These are phyloP conservation scores for Drosophila leonis DNA, from an alignment of 2,888 invertebrate genomes.

Conservation along the genomic window DNA sequence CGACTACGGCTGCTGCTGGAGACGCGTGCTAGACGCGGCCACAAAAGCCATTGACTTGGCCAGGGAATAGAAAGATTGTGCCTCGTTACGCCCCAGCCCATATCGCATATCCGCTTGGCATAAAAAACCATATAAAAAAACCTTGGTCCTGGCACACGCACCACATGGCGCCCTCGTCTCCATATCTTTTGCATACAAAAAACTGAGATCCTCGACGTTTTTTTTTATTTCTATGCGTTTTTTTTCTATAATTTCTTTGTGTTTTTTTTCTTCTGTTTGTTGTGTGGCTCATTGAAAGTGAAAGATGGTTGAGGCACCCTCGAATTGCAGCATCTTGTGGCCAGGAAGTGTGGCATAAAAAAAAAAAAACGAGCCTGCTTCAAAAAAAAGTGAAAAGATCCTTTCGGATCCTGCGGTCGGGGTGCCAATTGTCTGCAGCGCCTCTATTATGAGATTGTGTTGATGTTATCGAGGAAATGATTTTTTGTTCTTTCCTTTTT, in stretches of 20 bases:
- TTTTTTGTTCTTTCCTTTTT: slow-evolving; percentile 47
- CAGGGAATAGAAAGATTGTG: slow-evolving; percentile 59
- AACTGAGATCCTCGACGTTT: slow-evolving; percentile 51
- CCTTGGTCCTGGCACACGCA: slow-evolving; percentile 63
- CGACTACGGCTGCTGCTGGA: slow-evolving; percentile 24
- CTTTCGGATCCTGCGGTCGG: slow-evolving; percentile 57
- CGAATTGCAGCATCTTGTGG: slow-evolving; percentile 73
- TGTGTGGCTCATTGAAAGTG: slow-evolving; percentile 69
- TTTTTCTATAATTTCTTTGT: slow-evolving; percentile 65
- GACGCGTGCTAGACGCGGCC: slow-evolving; percentile 71
- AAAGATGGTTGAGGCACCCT: slow-evolving; percentile 74
- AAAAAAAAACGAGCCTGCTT: slow-evolving; percentile 30
- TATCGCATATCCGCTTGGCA: slow-evolving; percentile 76
- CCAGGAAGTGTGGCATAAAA: slow-evolving; percentile 71
- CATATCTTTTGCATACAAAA: slow-evolving; percentile 77
- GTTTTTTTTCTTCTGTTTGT: slow-evolving; percentile 46
- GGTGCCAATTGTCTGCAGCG: slow-evolving; percentile 68
- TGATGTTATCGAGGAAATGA: slow-evolving; percentile 71
- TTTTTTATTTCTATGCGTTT: slow-evolving; percentile 44
- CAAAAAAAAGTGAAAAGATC: slow-evolving; percentile 79
- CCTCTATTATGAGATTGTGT: slow-evolving; percentile 48
- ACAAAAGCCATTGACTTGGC: slow-evolving; percentile 76
- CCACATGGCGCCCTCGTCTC: slow-evolving; percentile 72
- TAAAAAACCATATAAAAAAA: slow-evolving; percentile 52
- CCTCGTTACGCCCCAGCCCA: slow-evolving; percentile 62